Percentiles rank a stretch among this genome's conserved stretches.
Conservation (phyloP, 2,113 vertebrate genomes). For the Butorides virescens region DNA sequence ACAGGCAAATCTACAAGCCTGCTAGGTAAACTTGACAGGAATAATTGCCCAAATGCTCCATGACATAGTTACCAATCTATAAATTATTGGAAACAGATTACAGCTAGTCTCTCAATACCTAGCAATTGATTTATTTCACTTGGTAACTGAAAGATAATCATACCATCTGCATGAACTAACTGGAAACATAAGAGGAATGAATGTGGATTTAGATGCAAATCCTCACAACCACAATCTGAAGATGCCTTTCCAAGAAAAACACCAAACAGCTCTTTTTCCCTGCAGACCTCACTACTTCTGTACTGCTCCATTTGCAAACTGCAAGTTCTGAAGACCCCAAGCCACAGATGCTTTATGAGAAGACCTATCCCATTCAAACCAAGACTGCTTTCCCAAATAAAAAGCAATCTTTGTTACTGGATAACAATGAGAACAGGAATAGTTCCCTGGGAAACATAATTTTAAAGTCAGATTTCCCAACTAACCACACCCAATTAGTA, state of each 20-base stretch:
- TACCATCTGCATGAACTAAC: neutral
- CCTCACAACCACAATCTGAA: neutral
- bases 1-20: neutral
- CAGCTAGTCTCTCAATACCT: neutral
- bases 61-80: neutral
- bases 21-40: neutral
- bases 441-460: slow-evolving; percentile 44
- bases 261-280: neutral
- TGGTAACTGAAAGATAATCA: neutral
- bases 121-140: neutral
- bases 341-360: neutral
- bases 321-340: neutral
- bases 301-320: neutral
- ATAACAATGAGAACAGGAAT: neutral
- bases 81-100: neutral
- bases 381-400: neutral
- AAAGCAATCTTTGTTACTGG: neutral
- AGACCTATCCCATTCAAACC: neutral
- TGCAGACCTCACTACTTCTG: neutral
- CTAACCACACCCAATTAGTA: slow-evolving; percentile 60
- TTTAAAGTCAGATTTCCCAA: slow-evolving; percentile 61
- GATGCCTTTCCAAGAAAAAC: slow-evolving; percentile 33
- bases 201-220: slow-evolving; percentile 6
- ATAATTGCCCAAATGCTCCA: neutral
- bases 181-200: neutral